Conservation (phyloP, 2,113 vertebrate species). For the Etheostoma spectabile region DNA sequence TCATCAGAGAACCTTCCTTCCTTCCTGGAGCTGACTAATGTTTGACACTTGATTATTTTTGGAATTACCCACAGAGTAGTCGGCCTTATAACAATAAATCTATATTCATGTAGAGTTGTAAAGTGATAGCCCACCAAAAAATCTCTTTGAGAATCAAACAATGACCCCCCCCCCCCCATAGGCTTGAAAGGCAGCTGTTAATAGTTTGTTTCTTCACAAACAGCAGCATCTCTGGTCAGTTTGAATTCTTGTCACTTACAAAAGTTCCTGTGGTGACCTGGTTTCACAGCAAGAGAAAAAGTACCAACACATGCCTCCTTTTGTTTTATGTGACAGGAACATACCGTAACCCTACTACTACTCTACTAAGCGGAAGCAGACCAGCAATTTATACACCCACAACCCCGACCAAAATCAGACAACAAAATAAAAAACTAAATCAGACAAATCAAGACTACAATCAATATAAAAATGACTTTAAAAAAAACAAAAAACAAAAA, state of each 20-base stretch:
- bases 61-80: neutral
- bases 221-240: constrained; percentile 18
- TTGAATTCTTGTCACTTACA: constrained; percentile 3
- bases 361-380: neutral
- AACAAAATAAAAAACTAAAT: neutral
- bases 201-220: neutral
- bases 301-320: neutral
- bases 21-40: neutral
- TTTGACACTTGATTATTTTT: neutral
- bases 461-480: neutral
- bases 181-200: constrained; percentile 4
- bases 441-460: neutral
- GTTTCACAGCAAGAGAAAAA: constrained; percentile 31
- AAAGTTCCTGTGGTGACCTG: constrained; percentile 16
- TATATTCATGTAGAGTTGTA: neutral
- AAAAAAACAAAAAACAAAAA: neutral
- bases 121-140: neutral
- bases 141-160: neutral
- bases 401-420: neutral
- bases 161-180: neutral
- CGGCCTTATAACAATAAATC: neutral
- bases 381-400: neutral
- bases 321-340: neutral
- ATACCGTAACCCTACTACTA: neutral
- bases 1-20: neutral